A percentile compares a stretch with the other conserved stretches of the same genome.
Evolutionary conservation across 2,113 vertebrate genomes (phyloP).

Genomic region (Neofelis nebulosa): DNA sequence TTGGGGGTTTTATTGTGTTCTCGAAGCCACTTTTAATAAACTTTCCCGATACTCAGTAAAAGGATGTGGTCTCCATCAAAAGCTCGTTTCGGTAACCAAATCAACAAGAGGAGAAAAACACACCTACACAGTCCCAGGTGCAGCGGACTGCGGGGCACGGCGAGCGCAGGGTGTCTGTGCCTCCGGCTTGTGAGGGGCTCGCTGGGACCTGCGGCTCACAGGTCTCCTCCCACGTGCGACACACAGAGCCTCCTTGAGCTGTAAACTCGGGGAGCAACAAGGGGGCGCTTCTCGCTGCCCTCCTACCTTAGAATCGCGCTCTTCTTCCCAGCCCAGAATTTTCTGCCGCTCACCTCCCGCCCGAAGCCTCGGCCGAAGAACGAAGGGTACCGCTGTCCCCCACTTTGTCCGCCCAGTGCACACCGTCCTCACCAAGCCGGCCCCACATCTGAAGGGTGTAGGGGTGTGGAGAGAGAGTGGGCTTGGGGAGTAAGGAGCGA

Average conservation of each 20-base stretch:
- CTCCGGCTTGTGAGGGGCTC: background rate
- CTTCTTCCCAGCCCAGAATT: background rate
- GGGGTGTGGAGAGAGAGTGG: fast-evolving
- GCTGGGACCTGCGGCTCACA: background rate
- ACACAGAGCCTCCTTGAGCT: fast-evolving
- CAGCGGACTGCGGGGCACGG: conserved; percentile 62
- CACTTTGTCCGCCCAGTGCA: fast-evolving
- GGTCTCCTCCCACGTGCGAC: fast-evolving
- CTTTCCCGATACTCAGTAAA: conserved; percentile 81
- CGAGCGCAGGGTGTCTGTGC: conserved; percentile 50
- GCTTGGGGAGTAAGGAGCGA: background rate
- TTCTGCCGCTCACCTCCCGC: background rate
- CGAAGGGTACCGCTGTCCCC: fast-evolving
- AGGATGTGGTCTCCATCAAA: conserved; percentile 90
- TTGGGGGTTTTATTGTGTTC: conserved; percentile 68
- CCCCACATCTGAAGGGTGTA: fast-evolving
- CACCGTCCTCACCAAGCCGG: fast-evolving
- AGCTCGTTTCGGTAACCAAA: conserved; percentile 85
- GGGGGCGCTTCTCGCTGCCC: fast-evolving
- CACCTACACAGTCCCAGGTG: conserved; percentile 87
- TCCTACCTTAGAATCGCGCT: fast-evolving
- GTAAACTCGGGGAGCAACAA: background rate
- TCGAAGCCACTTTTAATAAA: conserved; percentile 85
- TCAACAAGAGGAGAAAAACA: conserved; percentile 87
- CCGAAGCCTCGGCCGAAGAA: background rate